Evolutionary conservation across 2,888 invertebrate species (phyloP), one percentile per base, ranked within the genome.

Genomic region (Cataglyphis rosenhaueri): DNA sequence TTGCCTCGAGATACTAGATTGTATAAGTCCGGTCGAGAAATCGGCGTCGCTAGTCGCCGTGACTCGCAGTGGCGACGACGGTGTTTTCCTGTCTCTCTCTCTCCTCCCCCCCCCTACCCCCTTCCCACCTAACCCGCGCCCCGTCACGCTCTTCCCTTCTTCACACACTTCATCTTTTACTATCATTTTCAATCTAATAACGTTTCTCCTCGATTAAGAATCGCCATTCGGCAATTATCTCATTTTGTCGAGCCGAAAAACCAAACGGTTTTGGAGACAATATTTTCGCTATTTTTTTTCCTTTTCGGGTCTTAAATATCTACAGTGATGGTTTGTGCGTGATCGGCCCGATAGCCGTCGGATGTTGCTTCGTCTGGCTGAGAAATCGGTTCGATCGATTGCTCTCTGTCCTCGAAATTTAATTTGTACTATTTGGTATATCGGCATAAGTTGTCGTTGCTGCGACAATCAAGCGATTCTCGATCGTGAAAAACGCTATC

Each of bases 1-100:
- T 92, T 93, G 92, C 93, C 92, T 94, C 93, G 92, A 52, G 48
- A 93, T 94, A 94, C 92, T 92, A 94, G 91, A 93, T 93, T 92
- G 92, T 92, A 92, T 91, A 91, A 91, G 91, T 92, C 90, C 90
- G 90, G 90, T 91, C 84, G 87, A 85, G 86, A 90, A 87, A 86
- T 87, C 87, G 88, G 83, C 83, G 81, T 86, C 86, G 88, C 84
- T 87, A 81, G 84, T 89, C 85, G 74, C 84, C 70, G 82, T 85
- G 81, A 81, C 76, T 88, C 86, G 81, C 83, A 84, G 79, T 74
- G 84, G 85, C 85, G 88, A 85, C 83, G 55, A 82, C 86, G 66
- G 82, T 59, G 78, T 82, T 70, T 38, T 5, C 4, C 18, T 21
- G 21, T 0, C 21, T 21, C 21, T 21, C 21, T 21, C 21, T 21